Conservation (phyloP, 2,797 vertebrate species). For the Myotis planiceps region DNA sequence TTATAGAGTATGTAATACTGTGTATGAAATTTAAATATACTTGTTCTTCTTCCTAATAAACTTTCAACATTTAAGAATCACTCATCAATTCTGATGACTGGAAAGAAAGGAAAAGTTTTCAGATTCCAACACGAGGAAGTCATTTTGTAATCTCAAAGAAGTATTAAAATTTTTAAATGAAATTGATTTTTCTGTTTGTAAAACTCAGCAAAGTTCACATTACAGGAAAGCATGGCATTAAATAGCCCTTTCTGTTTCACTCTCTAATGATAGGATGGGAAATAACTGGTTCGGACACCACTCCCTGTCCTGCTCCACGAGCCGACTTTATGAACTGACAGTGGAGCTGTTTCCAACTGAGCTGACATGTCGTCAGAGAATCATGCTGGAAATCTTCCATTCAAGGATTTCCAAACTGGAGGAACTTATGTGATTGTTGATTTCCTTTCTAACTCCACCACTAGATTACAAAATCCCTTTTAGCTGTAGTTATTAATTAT, state of each 20-base stretch:
- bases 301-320: not conserved
- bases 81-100: not conserved
- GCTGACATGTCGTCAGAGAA: not conserved
- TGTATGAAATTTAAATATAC: not conserved
- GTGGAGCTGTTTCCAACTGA: not conserved
- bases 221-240: not conserved
- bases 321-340: not conserved
- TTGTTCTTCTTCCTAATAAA: not conserved
- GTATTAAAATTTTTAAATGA: constrained; percentile 34
- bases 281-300: not conserved
- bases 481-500: not conserved
- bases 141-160: not conserved
- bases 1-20: not conserved
- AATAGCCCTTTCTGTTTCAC: not conserved
- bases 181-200: not conserved
- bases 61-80: not conserved
- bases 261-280: no score
- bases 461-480: not conserved
- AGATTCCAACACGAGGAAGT: not conserved
- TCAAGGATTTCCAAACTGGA: not conserved
- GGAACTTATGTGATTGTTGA: not conserved
- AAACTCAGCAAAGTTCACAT: not conserved
- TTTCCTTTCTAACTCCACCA: not conserved
- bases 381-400: not conserved
- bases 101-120: not conserved